phyloP scores from a whole-genome alignment of 2,888 invertebrate genomes.

The Nomada fucata region DNA sequence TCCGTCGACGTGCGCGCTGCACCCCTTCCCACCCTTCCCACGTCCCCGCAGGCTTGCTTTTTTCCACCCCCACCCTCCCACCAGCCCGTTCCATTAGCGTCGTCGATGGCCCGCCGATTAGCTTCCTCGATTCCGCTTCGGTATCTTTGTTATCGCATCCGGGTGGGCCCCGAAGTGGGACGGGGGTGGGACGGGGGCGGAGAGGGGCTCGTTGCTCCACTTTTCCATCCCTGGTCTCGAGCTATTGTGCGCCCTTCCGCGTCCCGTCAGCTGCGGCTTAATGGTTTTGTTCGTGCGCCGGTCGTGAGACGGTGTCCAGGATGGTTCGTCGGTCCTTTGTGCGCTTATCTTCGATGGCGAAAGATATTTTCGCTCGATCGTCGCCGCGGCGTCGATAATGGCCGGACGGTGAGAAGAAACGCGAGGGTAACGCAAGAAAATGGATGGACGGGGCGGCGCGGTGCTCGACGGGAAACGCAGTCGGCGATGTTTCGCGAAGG shows the following conservation, averaged over 20 bases:
- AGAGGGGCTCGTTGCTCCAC: constrained; percentile 14
- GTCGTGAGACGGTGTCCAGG: neutral
- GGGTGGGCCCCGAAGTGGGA: too few species aligned
- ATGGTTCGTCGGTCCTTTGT: too few species aligned
- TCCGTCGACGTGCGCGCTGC: neutral
- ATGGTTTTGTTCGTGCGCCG: neutral
- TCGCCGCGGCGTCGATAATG: neutral
- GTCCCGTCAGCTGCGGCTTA: neutral
- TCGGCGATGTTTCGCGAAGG: too few species aligned
- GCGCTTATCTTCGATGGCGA: neutral
- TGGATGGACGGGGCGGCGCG: too few species aligned
- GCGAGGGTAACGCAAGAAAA: too few species aligned
- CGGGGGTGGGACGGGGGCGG: too few species aligned
- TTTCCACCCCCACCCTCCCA: neutral
- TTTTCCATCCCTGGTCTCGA: neutral
- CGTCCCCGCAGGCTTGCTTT: neutral
- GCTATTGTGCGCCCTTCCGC: neutral
- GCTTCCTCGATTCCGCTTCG: constrained; percentile 17
- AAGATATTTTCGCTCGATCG: neutral
- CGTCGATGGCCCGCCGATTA: constrained; percentile 1
- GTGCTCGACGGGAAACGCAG: too few species aligned
- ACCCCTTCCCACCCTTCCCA: neutral
- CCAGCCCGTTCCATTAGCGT: constrained; percentile 18
- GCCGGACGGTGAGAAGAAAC: neutral
- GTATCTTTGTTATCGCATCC: constrained; percentile 18